Conservation (phyloP, 2,888 invertebrate species). For the Netelia fuscicornis region DNA sequence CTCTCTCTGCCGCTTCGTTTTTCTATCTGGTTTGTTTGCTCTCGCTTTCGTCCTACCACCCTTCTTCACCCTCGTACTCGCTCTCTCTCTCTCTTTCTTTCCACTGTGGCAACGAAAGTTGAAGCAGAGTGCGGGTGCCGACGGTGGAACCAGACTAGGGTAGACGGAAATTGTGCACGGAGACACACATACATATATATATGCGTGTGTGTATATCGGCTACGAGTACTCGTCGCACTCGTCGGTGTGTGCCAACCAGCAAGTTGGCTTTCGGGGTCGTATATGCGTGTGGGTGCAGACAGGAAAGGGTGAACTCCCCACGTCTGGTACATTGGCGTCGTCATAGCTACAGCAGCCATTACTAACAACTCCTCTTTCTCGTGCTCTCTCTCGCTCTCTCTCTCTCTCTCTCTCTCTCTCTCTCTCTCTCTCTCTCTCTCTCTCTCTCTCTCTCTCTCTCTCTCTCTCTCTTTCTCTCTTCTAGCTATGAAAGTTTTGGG, state of each 20-base stretch:
- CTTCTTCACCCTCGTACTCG: background rate
- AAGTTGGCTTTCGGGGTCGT: conserved; percentile 70
- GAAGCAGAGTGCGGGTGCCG: conserved; percentile 49
- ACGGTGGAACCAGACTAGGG: conserved; percentile 69
- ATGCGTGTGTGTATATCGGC: conserved; percentile 56
- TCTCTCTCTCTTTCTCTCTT: background rate
- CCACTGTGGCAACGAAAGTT: conserved; percentile 48
- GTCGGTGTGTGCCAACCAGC: conserved; percentile 72
- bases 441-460: background rate
- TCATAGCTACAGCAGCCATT: conserved; percentile 59
- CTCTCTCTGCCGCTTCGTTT: conserved; percentile 33
- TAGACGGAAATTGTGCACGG: conserved; percentile 65
- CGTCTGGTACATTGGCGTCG: conserved; percentile 82
- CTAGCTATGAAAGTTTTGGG: conserved; percentile 13
- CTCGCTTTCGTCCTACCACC: background rate
- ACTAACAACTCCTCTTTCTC: conserved; percentile 25
- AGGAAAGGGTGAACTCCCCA: conserved; percentile 80
- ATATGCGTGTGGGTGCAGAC: conserved; percentile 80
- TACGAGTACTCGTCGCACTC: conserved; percentile 71
- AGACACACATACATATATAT: background rate
- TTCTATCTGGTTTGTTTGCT: background rate
- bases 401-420: conserved; percentile 6
- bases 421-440: too few relatives aligned
- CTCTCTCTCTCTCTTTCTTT: conserved; percentile 29
- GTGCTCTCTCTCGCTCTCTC: background rate